Percentiles rank a stretch among this genome's conserved stretches.
Conservation (phyloP, 1,140 invertebrate species). For the Eurosta solidaginis region DNA sequence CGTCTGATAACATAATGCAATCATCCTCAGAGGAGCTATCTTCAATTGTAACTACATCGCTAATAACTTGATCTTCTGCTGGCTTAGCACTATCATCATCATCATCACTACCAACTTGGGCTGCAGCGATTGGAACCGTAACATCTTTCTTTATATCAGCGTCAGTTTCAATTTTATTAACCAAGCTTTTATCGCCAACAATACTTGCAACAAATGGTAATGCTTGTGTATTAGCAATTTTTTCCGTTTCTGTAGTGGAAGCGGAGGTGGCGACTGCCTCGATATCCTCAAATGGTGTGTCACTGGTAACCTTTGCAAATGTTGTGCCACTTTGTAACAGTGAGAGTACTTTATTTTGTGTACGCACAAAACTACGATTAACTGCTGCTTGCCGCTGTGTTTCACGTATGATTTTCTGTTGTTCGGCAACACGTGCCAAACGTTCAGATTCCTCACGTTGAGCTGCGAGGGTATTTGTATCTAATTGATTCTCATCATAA, state of each 20-base stretch:
- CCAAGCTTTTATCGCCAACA: neutral
- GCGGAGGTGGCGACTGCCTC: too few species aligned
- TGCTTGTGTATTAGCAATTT: neutral
- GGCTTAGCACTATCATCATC: conserved; percentile 36
- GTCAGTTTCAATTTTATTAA: neutral
- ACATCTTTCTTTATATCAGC: neutral
- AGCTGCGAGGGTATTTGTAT: conserved; percentile 88
- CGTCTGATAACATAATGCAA: conserved; percentile 75
- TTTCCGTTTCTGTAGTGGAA: neutral
- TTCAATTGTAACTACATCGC: conserved; percentile 68
- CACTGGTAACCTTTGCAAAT: conserved; percentile 52
- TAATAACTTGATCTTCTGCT: conserved; percentile 34
- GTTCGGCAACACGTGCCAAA: conserved; percentile 79
- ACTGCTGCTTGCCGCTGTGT: conserved; percentile 53
- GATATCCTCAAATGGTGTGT: conserved; percentile 6
- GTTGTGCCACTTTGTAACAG: conserved; percentile 65
- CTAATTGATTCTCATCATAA: conserved; percentile 88
- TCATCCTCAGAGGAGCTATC: conserved; percentile 73
- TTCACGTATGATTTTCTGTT: conserved; percentile 79
- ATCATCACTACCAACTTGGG: conserved; percentile 14
- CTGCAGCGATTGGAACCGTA: neutral
- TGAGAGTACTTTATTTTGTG: conserved; percentile 70
- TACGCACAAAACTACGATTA: conserved; percentile 63
- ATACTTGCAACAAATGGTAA: neutral
- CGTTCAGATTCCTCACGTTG: conserved; percentile 91